Conservation (phyloP, 2,113 vertebrate species). For the Empidonax traillii region DNA sequence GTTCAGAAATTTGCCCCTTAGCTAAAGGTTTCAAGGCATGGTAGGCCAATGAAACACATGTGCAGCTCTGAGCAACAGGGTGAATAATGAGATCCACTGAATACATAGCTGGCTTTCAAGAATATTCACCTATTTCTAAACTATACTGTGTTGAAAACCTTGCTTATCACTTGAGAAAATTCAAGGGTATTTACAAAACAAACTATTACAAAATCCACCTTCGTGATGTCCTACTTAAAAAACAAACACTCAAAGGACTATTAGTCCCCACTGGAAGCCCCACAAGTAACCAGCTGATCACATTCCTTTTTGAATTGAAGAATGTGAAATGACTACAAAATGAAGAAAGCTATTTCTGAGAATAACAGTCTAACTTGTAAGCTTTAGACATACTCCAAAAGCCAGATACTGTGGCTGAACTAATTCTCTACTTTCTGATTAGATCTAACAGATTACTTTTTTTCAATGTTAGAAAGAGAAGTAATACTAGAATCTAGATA, state of each 20-base stretch:
- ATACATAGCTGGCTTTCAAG: background rate
- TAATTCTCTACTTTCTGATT: background rate
- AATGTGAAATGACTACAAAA: background rate
- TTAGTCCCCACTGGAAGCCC: background rate
- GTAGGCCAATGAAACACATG: background rate
- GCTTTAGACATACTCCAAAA: background rate
- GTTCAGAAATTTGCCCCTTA: background rate
- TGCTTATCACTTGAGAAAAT: background rate
- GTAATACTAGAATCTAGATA: background rate
- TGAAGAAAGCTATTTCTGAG: background rate
- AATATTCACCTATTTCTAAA: background rate
- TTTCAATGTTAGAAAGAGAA: background rate
- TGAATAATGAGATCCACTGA: background rate
- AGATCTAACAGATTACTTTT: background rate
- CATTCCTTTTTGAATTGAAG: background rate
- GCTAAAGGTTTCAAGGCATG: background rate
- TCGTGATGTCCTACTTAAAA: background rate
- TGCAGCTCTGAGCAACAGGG: background rate
- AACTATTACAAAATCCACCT: background rate
- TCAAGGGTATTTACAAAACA: background rate
- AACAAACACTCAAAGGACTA: background rate
- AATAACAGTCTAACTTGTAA: background rate
- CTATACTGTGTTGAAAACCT: background rate
- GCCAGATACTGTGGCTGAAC: background rate
- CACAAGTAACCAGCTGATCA: background rate